Evolutionary conservation across 2,113 vertebrate species (phyloP).

Genomic region (Vanacampus margaritifer): DNA sequence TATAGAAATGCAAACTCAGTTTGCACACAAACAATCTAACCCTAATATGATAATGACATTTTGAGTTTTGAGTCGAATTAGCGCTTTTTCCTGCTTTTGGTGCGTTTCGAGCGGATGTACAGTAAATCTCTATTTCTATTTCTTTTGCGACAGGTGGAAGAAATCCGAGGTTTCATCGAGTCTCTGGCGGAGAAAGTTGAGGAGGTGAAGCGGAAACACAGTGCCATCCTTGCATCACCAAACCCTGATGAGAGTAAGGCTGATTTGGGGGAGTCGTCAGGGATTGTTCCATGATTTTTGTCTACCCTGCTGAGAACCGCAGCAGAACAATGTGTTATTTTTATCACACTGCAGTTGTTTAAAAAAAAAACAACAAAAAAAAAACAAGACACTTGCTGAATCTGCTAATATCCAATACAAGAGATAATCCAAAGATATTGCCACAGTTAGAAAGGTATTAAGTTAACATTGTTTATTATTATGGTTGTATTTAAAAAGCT

Average conservation of each 20-base stretch:
- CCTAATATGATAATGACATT: conserved; percentile 26
- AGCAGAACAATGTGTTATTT: background rate
- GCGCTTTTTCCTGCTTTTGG: conserved; percentile 9
- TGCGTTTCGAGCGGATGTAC: conserved; percentile 11
- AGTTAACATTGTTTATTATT: background rate
- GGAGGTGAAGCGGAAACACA: conserved; percentile 95
- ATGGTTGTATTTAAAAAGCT: background rate
- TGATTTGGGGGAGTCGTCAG: background rate
- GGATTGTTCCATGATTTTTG: background rate
- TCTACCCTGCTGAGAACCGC: background rate
- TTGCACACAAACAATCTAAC: background rate
- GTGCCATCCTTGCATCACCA: conserved; percentile 88
- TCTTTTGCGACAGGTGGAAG: conserved; percentile 84
- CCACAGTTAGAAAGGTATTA: too few relatives aligned
- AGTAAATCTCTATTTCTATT: conserved; percentile 8
- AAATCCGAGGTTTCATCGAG: conserved; percentile 90
- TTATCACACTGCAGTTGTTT: background rate
- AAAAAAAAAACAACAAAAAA: too few relatives aligned
- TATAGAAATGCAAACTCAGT: background rate
- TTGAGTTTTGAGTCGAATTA: conserved; percentile 23
- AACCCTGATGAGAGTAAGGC: conserved; percentile 93
- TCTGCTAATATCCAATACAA: too few relatives aligned
- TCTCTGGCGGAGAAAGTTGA: conserved; percentile 91
- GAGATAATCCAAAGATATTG: too few relatives aligned
- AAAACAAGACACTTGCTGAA: too few relatives aligned